Evolutionary conservation across 2,888 invertebrate species (phyloP), one percentile per base, ranked within the genome.

Genomic region (Odontocolon sp.): DNA sequence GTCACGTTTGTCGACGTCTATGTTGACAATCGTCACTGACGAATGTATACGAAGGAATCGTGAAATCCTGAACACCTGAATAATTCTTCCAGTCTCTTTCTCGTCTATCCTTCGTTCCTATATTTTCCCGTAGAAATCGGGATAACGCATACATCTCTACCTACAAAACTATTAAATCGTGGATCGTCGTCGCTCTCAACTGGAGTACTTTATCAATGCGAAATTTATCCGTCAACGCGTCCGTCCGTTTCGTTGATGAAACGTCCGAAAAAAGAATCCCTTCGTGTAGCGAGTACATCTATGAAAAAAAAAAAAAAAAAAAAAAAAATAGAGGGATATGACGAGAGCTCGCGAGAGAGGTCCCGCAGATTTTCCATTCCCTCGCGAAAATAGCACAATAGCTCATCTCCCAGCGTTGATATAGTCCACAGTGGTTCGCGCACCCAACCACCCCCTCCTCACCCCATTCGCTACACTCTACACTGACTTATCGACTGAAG

Each of bases 401-500:
- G 88, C 87, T 89, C 89, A 89, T 89, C 89, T 86, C 87, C 85
- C 86, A 83, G 86, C 82, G 85, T 88, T 87, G 87, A 89, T 87
- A 88, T 83, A 84, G 84, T 82, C 84, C 80, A 80, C 81, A 81
- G 71, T 18, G 72, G 83, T 81, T 83, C 82, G 47, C 63, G 50
- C 47, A 38, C 77, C 64, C 64, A 45, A 42, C 63, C 31, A 9
- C 26, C 50, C 33, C 45, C 59, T 5, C 28, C 16, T 64, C 38
- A 31, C 23, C 28, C 50, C 63, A 28, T 63, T 77, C 66, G 28
- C 45, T 23, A 68, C 77, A 4, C 47, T 59, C 57, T 38, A 42
- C 66, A 47, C 87, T 87, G 87, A 90, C 90, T 90, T 90, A 90
- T 90, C 90, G 89, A 88, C 87, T 87, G 87, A 88, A 89, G 89